phyloP scores from a whole-genome alignment of 2,888 invertebrate genomes.

The Harpalus rubripes region DNA sequence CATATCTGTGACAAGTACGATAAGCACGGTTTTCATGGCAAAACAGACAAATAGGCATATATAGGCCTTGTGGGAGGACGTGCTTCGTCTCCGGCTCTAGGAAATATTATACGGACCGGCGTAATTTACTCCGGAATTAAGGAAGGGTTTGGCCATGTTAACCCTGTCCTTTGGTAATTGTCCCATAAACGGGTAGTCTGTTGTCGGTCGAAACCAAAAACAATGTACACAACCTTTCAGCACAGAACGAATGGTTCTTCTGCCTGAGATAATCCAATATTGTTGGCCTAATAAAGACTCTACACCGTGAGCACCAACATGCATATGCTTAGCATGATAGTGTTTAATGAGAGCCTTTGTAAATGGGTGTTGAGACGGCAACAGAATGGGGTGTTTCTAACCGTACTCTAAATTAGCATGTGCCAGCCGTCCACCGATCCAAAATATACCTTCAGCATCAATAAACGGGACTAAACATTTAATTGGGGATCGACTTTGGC shows the following conservation, averaged over 20 bases:
- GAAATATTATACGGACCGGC: too few relatives aligned
- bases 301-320: background rate
- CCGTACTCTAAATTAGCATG: background rate
- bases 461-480: background rate
- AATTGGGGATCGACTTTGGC: background rate
- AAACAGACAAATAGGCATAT: too few relatives aligned
- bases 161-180: too few relatives aligned
- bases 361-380: slow-evolving; percentile 1
- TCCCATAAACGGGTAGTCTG: too few relatives aligned
- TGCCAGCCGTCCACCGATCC: background rate
- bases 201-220: too few relatives aligned
- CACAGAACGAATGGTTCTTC: background rate
- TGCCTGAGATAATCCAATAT: background rate
- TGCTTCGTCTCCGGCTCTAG: too few relatives aligned
- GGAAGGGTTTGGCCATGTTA: too few relatives aligned
- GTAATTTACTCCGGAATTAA: too few relatives aligned
- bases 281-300: background rate
- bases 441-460: background rate
- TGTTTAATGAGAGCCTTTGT: background rate
- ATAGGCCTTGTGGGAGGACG: too few relatives aligned
- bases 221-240: background rate
- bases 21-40: too few relatives aligned
- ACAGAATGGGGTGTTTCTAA: background rate
- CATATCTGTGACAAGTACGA: too few relatives aligned
- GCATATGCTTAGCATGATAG: background rate